Evolutionary conservation across 2,113 vertebrate species (phyloP), one percentile per base, ranked within the genome.

Genomic region (Pterocles orientalis): DNA sequence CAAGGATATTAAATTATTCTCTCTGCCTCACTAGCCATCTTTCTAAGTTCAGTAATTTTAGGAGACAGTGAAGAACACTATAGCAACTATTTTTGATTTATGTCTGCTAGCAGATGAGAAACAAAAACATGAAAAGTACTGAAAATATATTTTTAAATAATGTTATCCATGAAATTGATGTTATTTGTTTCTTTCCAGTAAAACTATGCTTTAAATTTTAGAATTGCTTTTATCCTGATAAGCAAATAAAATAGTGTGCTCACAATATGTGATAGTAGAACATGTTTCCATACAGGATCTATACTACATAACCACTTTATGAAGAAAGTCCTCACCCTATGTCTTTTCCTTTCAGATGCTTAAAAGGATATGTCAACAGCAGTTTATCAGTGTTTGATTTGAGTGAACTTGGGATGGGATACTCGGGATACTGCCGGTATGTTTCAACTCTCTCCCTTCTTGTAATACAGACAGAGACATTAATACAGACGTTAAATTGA

Each of bases 301-400:
- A 19, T 73, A 14, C 68, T 57, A 9, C 43, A 11, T 39, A n/a
- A 34, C 41, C 45, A 11, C 33, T 50, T 72, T 5, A 53, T 68
- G 45, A 70, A 54, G 43, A 16, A 93, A 58, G 29, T 65, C 39
- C 73, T 90, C 53, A 89, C 51, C 34, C 6, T 23, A 0, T 54
- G 50, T 64, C 34, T 94, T 96, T 85, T 90, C 65, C 51, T 94
- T 92, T 66, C 97, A 99, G 99, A 79, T 99, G 99, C 97, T 98
- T 99, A 77, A 98, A 95, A 73, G 99, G 99, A n/a, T 99, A 99
- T 73, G 98, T 99, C 96, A 99, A 99, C 98, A 99, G 99, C 93
- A 99, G 99, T 96, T 97, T 99, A 68, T 99, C 99, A 33, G 98
- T 99, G 54, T 99, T 99, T 97, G 98, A 99, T 93, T 97, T 99